phyloP scores from a whole-genome alignment of 2,888 invertebrate species.

The Agapostemon virescens region DNA sequence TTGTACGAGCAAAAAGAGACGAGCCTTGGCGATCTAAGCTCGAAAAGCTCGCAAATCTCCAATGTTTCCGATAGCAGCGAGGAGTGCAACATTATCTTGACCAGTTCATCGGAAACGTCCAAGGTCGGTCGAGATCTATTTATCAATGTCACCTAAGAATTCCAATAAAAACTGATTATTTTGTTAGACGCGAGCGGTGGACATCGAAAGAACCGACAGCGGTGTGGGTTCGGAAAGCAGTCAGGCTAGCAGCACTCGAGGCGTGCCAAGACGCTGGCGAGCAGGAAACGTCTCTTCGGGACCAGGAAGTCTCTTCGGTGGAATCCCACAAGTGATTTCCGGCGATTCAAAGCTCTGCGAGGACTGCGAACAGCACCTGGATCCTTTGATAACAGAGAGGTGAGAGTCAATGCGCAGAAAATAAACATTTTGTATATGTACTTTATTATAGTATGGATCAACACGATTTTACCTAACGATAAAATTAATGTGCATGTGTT shows the following conservation, averaged over 20 bases:
- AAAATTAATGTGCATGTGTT: background rate
- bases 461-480: background rate
- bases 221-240: conserved; percentile 96
- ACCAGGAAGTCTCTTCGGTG: conserved; percentile 79
- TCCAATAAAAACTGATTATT: background rate
- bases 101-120: conserved; percentile 75
- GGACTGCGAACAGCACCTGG: conserved; percentile 92
- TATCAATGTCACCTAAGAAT: background rate
- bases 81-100: conserved; percentile 86
- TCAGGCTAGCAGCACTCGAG: conserved; percentile 89
- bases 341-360: conserved; percentile 86
- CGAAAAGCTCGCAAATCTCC: conserved; percentile 88
- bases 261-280: conserved; percentile 75
- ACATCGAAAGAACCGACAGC: conserved; percentile 95
- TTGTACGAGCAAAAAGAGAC: conserved; percentile 81
- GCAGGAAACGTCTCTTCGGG: conserved; percentile 79
- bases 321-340: conserved; percentile 82
- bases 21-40: conserved; percentile 83
- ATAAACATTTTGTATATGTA: background rate
- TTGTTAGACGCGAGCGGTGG: conserved; percentile 82
- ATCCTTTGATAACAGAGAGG: conserved; percentile 87
- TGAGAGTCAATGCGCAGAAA: conserved; percentile 59
- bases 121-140: conserved; percentile 69
- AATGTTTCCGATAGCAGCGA: conserved; percentile 93
- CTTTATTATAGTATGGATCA: background rate